phyloP scores from a whole-genome alignment of 1,140 invertebrate genomes.

The Lerema accius region DNA sequence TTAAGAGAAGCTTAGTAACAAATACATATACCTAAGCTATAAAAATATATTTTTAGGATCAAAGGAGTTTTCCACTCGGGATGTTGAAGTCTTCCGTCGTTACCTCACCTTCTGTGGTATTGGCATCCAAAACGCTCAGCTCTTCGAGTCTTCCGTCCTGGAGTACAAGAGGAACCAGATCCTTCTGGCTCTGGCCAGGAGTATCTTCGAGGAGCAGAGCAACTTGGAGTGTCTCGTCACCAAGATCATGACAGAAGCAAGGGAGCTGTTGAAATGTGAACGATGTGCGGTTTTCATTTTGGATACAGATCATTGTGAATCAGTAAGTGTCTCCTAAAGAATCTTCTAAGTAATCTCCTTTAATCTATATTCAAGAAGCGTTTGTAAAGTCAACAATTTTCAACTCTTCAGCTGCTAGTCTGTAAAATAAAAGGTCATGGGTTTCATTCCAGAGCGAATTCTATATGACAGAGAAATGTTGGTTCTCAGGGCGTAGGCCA shows the following conservation, averaged over 20 bases:
- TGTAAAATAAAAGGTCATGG: too few species aligned
- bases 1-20: too few species aligned
- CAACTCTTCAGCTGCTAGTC: too few species aligned
- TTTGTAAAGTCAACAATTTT: too few species aligned
- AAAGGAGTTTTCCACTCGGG: conserved; percentile 93
- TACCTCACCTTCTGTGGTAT: conserved; percentile 99
- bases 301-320: conserved; percentile 93
- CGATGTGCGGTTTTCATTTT: conserved; percentile 95
- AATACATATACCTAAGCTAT: too few species aligned
- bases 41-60: too few species aligned
- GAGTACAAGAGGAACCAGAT: conserved; percentile 98
- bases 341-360: too few species aligned
- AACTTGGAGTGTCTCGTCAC: conserved; percentile 96
- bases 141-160: conserved; percentile 96
- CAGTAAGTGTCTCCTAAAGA: conserved; percentile 88
- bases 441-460: too few species aligned
- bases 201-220: conserved; percentile 96
- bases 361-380: too few species aligned
- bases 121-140: conserved; percentile 97
- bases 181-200: conserved; percentile 92
- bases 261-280: conserved; percentile 96
- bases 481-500: too few species aligned
- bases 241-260: conserved; percentile 98
- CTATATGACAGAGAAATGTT: too few species aligned
- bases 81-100: conserved; percentile 93